Evolutionary conservation across 2,113 vertebrate genomes (phyloP).

Genomic region (Sinocyclocheilus anshuiensis): DNA sequence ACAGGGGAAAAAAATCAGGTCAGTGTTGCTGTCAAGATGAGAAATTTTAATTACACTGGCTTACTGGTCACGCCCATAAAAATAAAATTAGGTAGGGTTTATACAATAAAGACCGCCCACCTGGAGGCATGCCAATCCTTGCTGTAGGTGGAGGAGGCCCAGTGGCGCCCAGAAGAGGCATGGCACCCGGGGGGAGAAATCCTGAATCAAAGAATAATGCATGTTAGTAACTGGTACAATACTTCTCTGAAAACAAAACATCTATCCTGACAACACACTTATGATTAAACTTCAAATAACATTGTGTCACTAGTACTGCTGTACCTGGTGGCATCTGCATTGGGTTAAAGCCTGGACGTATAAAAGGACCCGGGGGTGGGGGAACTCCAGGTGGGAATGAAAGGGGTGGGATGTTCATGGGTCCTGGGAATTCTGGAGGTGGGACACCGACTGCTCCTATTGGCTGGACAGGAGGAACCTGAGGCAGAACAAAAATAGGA

Average conservation of each 20-base stretch:
- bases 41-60: not conserved
- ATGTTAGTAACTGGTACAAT: not conserved
- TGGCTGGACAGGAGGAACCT: slow-evolving; percentile 86
- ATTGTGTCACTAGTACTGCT: not conserved
- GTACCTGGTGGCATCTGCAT: slow-evolving; percentile 97
- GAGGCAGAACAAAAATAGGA: not conserved
- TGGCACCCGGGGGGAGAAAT: slow-evolving; percentile 88
- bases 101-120: slow-evolving; percentile 24
- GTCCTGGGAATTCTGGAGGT: slow-evolving; percentile 87
- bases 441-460: slow-evolving; percentile 75
- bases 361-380: slow-evolving; percentile 83
- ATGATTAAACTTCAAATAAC: not conserved
- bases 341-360: slow-evolving; percentile 93
- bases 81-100: not conserved
- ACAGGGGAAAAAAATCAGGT: not conserved
- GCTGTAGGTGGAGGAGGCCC: slow-evolving; percentile 79
- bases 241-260: not conserved
- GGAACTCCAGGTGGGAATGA: slow-evolving; percentile 91
- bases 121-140: slow-evolving; percentile 78
- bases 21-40: not conserved
- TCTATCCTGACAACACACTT: not conserved
- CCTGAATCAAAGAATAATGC: slow-evolving; percentile 68
- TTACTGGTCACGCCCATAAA: not conserved
- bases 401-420: slow-evolving; percentile 90
- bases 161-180: slow-evolving; percentile 79